phyloP scores from a whole-genome alignment of 2,113 vertebrate genomes.

The Tachysurus fulvidraco region DNA sequence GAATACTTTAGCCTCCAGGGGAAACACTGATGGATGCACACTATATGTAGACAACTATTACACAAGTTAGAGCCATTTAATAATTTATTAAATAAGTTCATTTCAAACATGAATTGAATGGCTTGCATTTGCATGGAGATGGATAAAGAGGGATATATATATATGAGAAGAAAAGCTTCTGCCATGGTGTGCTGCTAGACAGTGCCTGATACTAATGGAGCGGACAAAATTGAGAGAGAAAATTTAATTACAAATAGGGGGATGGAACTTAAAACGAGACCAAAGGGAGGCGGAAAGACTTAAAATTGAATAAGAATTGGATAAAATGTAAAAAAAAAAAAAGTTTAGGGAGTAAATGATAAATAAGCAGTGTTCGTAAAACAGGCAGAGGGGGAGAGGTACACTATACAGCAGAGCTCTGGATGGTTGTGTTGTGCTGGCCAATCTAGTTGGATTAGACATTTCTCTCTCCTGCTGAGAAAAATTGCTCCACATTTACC shows the following conservation, averaged over 20 bases:
- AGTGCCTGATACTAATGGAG: constrained; percentile 36
- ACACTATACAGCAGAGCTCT: constrained; percentile 11
- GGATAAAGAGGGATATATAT: constrained; percentile 43
- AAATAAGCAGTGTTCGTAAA: neutral
- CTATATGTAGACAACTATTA: neutral
- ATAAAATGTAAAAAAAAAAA: neutral
- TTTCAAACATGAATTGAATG: neutral
- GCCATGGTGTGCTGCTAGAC: constrained; percentile 10
- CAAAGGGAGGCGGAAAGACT: neutral
- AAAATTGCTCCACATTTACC: constrained; percentile 72
- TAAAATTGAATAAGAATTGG: neutral
- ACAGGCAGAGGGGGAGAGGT: constrained; percentile 5
- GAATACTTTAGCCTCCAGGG: neutral
- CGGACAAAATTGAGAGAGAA: constrained; percentile 7
- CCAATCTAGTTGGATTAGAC: constrained; percentile 72
- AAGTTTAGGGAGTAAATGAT: constrained; percentile 13
- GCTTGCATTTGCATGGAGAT: neutral
- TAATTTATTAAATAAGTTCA: neutral
- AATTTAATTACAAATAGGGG: neutral
- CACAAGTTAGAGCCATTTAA: neutral
- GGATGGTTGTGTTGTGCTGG: constrained; percentile 47
- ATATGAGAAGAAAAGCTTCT: neutral
- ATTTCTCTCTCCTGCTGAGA: constrained; percentile 58
- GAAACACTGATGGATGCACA: neutral
- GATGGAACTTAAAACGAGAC: neutral